phyloP scores from a whole-genome alignment of 2,888 invertebrate genomes.

The Polietes domitor region DNA sequence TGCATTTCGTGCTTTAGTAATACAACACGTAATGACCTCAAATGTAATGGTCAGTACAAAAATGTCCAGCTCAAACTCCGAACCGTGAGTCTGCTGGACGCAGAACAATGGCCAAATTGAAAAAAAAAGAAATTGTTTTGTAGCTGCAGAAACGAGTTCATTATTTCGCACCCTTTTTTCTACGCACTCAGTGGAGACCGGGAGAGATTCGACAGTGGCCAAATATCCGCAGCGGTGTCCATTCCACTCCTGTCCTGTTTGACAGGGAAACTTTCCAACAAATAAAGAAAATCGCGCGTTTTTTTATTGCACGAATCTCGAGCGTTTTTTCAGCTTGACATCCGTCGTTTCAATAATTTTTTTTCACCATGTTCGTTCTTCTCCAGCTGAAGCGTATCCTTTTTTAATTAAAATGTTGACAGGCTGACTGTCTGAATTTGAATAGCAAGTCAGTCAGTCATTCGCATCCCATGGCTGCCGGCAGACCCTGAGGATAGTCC shows the following conservation, averaged over 20 bases:
- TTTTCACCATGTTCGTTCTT: conserved; percentile 37
- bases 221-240: neutral
- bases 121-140: conserved; percentile 80
- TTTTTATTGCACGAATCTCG: conserved; percentile 70
- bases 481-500: neutral
- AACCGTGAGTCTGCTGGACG: neutral
- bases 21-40: conserved; percentile 77
- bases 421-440: conserved; percentile 72
- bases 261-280: conserved; percentile 9
- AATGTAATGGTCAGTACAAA: conserved; percentile 67
- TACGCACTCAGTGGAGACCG: no score
- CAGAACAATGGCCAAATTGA: conserved; percentile 74
- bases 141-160: conserved; percentile 79
- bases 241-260: neutral
- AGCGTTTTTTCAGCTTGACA: conserved; percentile 49
- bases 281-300: conserved; percentile 74
- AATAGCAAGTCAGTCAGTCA: conserved; percentile 62
- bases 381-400: conserved; percentile 76
- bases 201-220: neutral
- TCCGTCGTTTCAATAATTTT: conserved; percentile 62
- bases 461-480: neutral
- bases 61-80: conserved; percentile 57
- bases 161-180: conserved; percentile 79
- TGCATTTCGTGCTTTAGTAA: conserved; percentile 67
- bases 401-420: conserved; percentile 82